Evolutionary conservation across 2,888 invertebrate genomes (phyloP).

Genomic region (Ichneumoninae sp.): DNA sequence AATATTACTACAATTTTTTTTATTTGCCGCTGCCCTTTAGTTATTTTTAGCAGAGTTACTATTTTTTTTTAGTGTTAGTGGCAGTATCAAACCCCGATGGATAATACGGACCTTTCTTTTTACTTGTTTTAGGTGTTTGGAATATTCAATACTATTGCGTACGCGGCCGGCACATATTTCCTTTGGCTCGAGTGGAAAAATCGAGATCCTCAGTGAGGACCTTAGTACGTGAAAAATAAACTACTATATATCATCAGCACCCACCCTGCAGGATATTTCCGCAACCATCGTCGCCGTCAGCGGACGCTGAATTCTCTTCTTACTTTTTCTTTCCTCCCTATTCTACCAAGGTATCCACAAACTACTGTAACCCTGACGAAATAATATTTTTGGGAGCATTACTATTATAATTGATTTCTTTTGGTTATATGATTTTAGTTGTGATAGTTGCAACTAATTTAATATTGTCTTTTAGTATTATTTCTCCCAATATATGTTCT

Average conservation of each 20-base stretch:
- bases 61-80: neutral
- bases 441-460: neutral
- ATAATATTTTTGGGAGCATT: neutral
- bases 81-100: neutral
- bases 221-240: conserved; percentile 69
- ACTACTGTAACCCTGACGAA: conserved; percentile 1
- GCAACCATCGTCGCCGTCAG: conserved; percentile 44
- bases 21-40: too few relatives aligned
- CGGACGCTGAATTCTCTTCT: conserved; percentile 35
- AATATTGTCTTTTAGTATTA: conserved; percentile 3
- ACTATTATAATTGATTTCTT: neutral
- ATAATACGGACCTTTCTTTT: neutral
- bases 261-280: conserved; percentile 62
- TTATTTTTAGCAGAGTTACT: neutral
- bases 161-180: conserved; percentile 91
- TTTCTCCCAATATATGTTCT: conserved; percentile 11
- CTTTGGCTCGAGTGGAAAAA: conserved; percentile 90
- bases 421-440: neutral
- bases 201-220: conserved; percentile 81
- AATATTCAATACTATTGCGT: conserved; percentile 92
- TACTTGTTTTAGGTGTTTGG: conserved; percentile 89
- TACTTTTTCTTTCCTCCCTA: conserved; percentile 23
- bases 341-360: conserved; percentile 27
- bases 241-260: conserved; percentile 51
- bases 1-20: too few relatives aligned